Evolutionary conservation across 2,797 vertebrate genomes (phyloP).

Genomic region (Cynodonichthys magdalenae): DNA sequence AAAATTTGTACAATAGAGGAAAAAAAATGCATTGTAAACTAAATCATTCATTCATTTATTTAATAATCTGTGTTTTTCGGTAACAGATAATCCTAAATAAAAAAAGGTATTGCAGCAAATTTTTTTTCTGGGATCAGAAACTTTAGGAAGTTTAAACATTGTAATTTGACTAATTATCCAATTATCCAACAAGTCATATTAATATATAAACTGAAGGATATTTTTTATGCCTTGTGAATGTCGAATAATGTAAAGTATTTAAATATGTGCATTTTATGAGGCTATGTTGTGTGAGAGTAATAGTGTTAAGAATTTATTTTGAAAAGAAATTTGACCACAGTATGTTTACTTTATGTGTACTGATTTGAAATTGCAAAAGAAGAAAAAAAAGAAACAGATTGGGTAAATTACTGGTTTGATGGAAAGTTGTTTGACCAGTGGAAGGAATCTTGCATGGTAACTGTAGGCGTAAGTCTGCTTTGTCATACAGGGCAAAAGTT

Average conservation of each 20-base stretch:
- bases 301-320: not conserved
- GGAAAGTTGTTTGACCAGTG: not conserved
- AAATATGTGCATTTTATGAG: not conserved
- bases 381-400: too few species aligned
- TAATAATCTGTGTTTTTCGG: not conserved
- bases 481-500: not conserved
- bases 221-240: not conserved
- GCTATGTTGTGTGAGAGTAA: not conserved
- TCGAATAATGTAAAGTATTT: not conserved
- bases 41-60: not conserved
- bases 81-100: not conserved
- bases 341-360: not conserved
- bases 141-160: not conserved
- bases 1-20: not conserved
- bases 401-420: not conserved
- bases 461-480: not conserved
- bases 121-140: not conserved
- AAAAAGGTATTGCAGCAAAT: not conserved
- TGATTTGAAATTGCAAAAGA: not conserved
- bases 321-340: not conserved
- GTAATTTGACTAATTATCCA: not conserved
- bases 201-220: not conserved
- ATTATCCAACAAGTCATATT: not conserved
- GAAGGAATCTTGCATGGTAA: conserved; percentile 8
- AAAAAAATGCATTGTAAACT: not conserved